A percentile compares a stretch with the other conserved stretches of the same genome.
Evolutionary conservation across 2,888 invertebrate genomes (phyloP).

Genomic region (Synergus itoensis): DNA sequence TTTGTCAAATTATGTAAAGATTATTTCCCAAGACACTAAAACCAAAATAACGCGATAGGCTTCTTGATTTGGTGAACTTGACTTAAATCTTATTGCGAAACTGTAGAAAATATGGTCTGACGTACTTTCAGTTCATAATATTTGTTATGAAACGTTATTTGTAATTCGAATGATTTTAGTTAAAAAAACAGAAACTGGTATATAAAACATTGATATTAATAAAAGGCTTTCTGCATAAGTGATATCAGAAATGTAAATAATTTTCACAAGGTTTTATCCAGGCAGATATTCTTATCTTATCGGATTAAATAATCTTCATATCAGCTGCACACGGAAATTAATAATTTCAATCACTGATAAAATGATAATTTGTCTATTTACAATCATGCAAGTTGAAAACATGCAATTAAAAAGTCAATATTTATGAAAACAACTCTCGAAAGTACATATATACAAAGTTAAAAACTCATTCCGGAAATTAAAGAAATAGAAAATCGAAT

Average conservation of each 20-base stretch:
- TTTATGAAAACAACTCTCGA: not conserved
- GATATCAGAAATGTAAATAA: not conserved
- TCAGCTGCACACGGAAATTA: not conserved
- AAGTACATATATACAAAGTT: not conserved
- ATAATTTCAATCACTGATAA: not conserved
- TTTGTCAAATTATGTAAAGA: not conserved
- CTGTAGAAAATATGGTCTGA: too few relatives aligned
- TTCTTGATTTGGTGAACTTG: not conserved
- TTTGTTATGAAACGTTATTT: too few relatives aligned
- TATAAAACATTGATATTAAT: too few relatives aligned
- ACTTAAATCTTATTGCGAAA: too few relatives aligned
- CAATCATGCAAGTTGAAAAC: not conserved
- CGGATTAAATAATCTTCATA: not conserved
- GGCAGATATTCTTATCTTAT: not conserved
- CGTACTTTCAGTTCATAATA: too few relatives aligned
- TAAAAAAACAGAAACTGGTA: too few relatives aligned
- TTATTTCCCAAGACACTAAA: not conserved
- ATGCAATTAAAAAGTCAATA: conserved; percentile 1
- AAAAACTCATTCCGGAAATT: not conserved
- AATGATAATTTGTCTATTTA: not conserved
- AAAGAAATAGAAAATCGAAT: not conserved
- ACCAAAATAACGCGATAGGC: not conserved
- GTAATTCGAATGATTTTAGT: too few relatives aligned
- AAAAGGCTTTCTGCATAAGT: not conserved
- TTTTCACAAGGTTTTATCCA: not conserved